These are phyloP conservation scores for Poecilia gillii DNA, from an alignment of 2,797 vertebrate genomes.

Conservation along the genomic window DNA sequence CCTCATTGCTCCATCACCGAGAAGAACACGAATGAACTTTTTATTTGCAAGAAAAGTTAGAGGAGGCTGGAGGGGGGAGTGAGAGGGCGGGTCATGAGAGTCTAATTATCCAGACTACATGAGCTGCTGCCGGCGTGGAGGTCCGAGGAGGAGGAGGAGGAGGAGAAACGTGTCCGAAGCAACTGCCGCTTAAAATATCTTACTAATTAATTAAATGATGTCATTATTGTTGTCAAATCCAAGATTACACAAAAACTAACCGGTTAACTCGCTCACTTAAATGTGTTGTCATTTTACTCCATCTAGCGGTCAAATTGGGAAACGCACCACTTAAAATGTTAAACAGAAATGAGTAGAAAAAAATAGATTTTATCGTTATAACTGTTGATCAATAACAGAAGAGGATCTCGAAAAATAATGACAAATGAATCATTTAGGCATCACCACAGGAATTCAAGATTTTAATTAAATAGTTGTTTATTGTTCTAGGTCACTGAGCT, in stretches of 20 bases:
- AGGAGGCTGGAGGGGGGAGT: slow-evolving; percentile 3
- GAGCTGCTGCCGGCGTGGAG: slow-evolving; percentile 42
- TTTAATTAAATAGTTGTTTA: neutral
- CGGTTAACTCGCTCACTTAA: neutral
- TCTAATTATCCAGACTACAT: slow-evolving; percentile 41
- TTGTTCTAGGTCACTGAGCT: neutral
- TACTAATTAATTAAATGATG: too few relatives aligned
- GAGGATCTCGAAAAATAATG: too few relatives aligned
- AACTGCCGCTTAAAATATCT: neutral
- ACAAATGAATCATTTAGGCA: neutral
- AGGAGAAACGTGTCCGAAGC: neutral
- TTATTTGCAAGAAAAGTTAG: neutral
- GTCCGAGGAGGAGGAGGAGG: slow-evolving; percentile 1
- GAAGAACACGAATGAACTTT: slow-evolving; percentile 11
- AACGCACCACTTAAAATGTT: neutral
- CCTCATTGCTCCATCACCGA: slow-evolving; percentile 56
- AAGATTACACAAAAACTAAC: too few relatives aligned
- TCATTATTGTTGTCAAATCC: neutral
- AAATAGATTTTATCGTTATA: neutral
- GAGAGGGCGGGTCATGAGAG: slow-evolving; percentile 61
- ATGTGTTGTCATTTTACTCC: slow-evolving; percentile 11
- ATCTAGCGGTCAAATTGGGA: slow-evolving; percentile 26
- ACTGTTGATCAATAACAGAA: neutral
- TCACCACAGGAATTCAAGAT: neutral
- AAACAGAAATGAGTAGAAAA: neutral